Base-by-base conservation (phyloP, 2,888 invertebrate genomes). In the Diarsia dahlii region DNA sequence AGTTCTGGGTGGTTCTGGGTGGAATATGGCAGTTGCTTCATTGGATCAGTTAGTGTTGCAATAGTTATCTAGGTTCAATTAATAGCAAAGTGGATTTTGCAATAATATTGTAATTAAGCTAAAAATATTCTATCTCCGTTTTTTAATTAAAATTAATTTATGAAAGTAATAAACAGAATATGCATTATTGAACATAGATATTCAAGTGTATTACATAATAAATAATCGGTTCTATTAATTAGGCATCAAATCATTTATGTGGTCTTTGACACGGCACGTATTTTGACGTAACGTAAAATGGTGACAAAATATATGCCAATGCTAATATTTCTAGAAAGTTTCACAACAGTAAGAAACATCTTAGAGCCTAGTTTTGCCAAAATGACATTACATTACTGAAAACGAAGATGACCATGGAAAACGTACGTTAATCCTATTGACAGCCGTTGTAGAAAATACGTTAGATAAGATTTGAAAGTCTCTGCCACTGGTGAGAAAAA, bases 221-320 rank as follows among this genome's bases (percentile, higher is more conserved):
- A 4, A 60, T 62, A 34, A 62, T 13, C 4, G 13, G 5, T 1
- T 39, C 2, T 65, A 73, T 48, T 64, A 65, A 82, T 74, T 69
- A 39, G 0, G 1, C 39, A 58, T 62, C 46, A 54, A 58, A 9
- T n/a, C 20, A 46, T 9, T 48, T 60, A 13, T 56, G 13, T 79
- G 69, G 63, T 48, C 71, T 83, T 58, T 80, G 66, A 83, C 76
- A 70, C 9, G 58, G 58, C 80, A 80, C 70, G 80, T 54, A 56
- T 34, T 18, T 20, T n/a, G 50, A 65, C 65, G 56, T 65, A 58
- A n/a, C 48, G 63, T 28, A 0, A n/a, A 74, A 82, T 74, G 48
- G 8, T 6, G 13, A 3, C 0, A 3, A 46, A 12, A 15, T 66
- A 28, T 54, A 34, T 62, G 6, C 1, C 3, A 2, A 23, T 62